Conservation (phyloP, 2,888 invertebrate species). For the Dryadula phaetusa region DNA sequence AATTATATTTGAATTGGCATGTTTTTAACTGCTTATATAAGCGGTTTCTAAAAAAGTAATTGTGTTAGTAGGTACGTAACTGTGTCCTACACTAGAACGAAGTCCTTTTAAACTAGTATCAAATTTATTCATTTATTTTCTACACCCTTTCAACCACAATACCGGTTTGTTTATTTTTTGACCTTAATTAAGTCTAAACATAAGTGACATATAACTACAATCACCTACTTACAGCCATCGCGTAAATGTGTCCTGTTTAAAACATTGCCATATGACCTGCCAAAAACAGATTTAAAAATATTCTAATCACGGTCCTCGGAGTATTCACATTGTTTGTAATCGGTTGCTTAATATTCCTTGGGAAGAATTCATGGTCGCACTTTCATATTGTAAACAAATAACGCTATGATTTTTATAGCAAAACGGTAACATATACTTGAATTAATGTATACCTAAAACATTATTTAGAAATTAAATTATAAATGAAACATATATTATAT, state of each 20-base stretch:
- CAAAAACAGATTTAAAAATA: constrained; percentile 48
- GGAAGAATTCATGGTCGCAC: constrained; percentile 38
- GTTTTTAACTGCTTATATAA: constrained; percentile 34
- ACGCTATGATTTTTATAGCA: not conserved
- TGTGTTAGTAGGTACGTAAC: constrained; percentile 25
- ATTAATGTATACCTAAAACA: too few relatives aligned
- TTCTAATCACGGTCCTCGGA: constrained; percentile 49
- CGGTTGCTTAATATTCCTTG: constrained; percentile 45
- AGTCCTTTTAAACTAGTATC: too few relatives aligned
- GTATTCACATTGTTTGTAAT: constrained; percentile 37
- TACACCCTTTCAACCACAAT: not conserved
- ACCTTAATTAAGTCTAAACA: not conserved
- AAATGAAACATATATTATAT: too few relatives aligned
- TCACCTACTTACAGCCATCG: not conserved
- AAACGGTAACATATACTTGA: too few relatives aligned
- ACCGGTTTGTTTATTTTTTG: too few relatives aligned
- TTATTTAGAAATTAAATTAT: too few relatives aligned
- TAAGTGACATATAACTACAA: not conserved
- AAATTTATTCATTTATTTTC: not conserved
- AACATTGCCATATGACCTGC: constrained; percentile 36
- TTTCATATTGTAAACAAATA: constrained; percentile 22
- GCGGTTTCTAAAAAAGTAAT: constrained; percentile 32
- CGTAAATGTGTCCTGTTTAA: constrained; percentile 17
- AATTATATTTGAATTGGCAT: constrained; percentile 40
- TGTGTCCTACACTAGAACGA: constrained; percentile 23